Evolutionary conservation across 30 jellyfish, hydroid and myxozoan species (phyloP).

Genomic region (Phacellophora camtschatica): DNA sequence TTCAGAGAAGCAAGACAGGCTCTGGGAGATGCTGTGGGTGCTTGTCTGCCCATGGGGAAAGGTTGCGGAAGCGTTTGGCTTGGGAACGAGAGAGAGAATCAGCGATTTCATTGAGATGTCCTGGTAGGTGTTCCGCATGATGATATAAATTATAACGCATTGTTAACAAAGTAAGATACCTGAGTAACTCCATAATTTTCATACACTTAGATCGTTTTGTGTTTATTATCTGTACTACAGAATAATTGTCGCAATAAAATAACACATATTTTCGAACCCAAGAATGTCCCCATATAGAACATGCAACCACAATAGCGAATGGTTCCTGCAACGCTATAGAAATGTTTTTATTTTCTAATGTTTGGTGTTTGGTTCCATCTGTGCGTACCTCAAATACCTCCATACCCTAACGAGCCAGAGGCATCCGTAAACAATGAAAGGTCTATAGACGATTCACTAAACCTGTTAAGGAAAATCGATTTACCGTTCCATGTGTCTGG

Average conservation of each 20-base stretch:
- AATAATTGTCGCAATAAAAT: slow-evolving; percentile 9
- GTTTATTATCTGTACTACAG: slow-evolving; percentile 1
- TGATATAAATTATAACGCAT: neutral
- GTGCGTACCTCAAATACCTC: neutral
- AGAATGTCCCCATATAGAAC: slow-evolving; percentile 16
- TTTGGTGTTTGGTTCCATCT: neutral
- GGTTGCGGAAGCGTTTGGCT: neutral
- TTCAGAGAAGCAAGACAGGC: neutral
- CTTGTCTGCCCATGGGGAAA: slow-evolving; percentile 1
- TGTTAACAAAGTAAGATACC: neutral
- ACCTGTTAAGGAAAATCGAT: slow-evolving; percentile 1
- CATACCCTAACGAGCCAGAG: slow-evolving; percentile 34
- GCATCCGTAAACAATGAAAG: neutral
- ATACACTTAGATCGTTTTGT: neutral
- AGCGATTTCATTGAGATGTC: neutral
- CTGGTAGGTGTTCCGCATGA: slow-evolving; percentile 9
- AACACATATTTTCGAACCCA: slow-evolving; percentile 4
- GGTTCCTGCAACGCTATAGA: slow-evolving; percentile 36
- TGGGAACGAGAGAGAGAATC: slow-evolving; percentile 32
- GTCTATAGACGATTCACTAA: neutral
- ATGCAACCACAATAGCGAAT: slow-evolving; percentile 25
- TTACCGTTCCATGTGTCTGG: slow-evolving; percentile 66
- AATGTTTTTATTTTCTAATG: neutral
- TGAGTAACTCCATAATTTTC: neutral
- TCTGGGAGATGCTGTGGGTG: neutral